phyloP scores from a whole-genome alignment of 1,140 invertebrate species.

The Periplaneta americana region DNA sequence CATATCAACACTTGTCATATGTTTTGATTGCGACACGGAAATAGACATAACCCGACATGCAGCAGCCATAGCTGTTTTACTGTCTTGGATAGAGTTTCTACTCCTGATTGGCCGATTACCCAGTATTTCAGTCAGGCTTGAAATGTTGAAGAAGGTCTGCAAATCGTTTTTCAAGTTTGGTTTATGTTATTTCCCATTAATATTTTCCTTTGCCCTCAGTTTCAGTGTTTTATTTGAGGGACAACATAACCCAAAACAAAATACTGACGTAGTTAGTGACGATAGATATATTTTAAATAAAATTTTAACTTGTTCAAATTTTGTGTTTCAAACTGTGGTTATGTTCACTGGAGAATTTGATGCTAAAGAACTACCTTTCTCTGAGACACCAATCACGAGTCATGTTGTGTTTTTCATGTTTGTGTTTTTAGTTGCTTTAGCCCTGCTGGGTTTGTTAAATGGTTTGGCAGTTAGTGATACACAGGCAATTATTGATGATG shows the following conservation, averaged over 20 bases:
- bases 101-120: slow-evolving; percentile 69
- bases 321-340: slow-evolving; percentile 26
- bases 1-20: slow-evolving; percentile 46
- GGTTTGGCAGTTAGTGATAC: slow-evolving; percentile 78
- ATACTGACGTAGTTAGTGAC: too few relatives aligned
- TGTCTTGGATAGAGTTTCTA: slow-evolving; percentile 68
- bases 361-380: slow-evolving; percentile 65
- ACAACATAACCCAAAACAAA: too few relatives aligned
- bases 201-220: slow-evolving; percentile 71
- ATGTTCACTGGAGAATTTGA: slow-evolving; percentile 71
- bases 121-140: slow-evolving; percentile 64
- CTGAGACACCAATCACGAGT: slow-evolving; percentile 54
- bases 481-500: slow-evolving; percentile 63
- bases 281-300: too few relatives aligned
- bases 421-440: slow-evolving; percentile 72
- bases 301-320: too few relatives aligned
- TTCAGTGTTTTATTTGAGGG: slow-evolving; percentile 70
- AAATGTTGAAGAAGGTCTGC: slow-evolving; percentile 71
- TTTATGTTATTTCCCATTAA: slow-evolving; percentile 68
- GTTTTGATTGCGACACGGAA: slow-evolving; percentile 48
- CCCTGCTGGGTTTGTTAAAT: slow-evolving; percentile 72
- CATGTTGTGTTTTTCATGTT: slow-evolving; percentile 70
- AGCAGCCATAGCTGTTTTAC: slow-evolving; percentile 58
- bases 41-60: slow-evolving; percentile 45
- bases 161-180: slow-evolving; percentile 73